Percentiles rank a stretch among this genome's conserved stretches.
phyloP scores from a whole-genome alignment of 2,888 invertebrate species.

The Eupeodes latifasciatus region DNA sequence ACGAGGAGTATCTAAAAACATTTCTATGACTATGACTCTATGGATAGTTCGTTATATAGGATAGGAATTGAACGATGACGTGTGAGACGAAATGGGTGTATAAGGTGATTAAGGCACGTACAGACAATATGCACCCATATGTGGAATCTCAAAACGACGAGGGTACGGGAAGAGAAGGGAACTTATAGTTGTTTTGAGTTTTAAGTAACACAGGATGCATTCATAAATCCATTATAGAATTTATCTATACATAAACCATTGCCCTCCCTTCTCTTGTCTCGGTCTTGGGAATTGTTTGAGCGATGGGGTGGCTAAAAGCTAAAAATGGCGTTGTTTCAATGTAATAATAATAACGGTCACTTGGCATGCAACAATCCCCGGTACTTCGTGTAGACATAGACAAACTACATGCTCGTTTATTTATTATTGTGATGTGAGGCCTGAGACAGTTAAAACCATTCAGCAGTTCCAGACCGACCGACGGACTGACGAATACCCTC shows the following conservation, averaged over 20 bases:
- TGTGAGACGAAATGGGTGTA: constrained; percentile 28
- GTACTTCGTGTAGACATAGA: constrained; percentile 40
- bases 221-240: constrained; percentile 45
- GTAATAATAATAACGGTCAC: constrained; percentile 42
- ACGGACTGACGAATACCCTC: neutral
- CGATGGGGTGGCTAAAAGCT: neutral
- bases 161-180: neutral
- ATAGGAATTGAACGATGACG: constrained; percentile 37
- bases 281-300: too few species aligned
- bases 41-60: too few species aligned
- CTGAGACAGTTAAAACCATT: constrained; percentile 30
- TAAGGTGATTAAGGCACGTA: constrained; percentile 28
- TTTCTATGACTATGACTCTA: too few species aligned
- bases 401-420: constrained; percentile 9
- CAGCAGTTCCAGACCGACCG: neutral
- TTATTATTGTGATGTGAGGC: constrained; percentile 9
- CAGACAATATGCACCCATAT: constrained; percentile 42
- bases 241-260: neutral
- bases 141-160: neutral
- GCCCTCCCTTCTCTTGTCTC: neutral
- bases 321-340: constrained; percentile 40
- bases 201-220: constrained; percentile 51
- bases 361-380: constrained; percentile 38
- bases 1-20: constrained; percentile 7
- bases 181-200: constrained; percentile 4